These are phyloP conservation scores for Gobionotothen gibberifrons DNA, from an alignment of 2,797 vertebrate genomes.

Conservation along the genomic window DNA sequence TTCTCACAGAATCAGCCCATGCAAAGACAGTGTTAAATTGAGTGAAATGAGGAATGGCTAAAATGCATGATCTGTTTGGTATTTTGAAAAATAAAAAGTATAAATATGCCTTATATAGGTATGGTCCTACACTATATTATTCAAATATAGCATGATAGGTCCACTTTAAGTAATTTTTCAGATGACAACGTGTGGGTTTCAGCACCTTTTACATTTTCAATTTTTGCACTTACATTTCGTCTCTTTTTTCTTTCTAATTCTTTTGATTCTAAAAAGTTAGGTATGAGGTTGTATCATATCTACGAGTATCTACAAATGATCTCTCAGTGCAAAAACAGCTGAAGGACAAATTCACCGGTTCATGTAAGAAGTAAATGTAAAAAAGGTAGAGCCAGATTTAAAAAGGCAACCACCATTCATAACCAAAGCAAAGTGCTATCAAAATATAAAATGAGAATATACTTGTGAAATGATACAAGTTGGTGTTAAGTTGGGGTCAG, in stretches of 20 bases:
- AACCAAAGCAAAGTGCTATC: not conserved
- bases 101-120: too few species aligned
- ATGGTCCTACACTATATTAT: too few species aligned
- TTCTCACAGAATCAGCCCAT: too few species aligned
- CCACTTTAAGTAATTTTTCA: slow-evolving; percentile 9
- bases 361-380: not conserved
- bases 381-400: not conserved
- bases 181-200: not conserved
- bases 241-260: not conserved
- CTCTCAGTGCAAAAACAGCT: not conserved
- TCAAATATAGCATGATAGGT: too few species aligned
- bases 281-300: not conserved
- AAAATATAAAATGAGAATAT: not conserved
- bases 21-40: too few species aligned
- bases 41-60: too few species aligned
- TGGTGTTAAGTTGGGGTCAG: not conserved
- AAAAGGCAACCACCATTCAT: not conserved
- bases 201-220: slow-evolving; percentile 26
- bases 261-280: slow-evolving; percentile 2
- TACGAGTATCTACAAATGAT: not conserved
- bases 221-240: slow-evolving; percentile 4
- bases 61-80: too few species aligned
- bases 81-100: too few species aligned
- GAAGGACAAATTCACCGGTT: not conserved
- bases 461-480: not conserved